These are phyloP conservation scores for Mastomys natalensis DNA, from an alignment of 2,113 vertebrate species.

Conservation along the genomic window DNA sequence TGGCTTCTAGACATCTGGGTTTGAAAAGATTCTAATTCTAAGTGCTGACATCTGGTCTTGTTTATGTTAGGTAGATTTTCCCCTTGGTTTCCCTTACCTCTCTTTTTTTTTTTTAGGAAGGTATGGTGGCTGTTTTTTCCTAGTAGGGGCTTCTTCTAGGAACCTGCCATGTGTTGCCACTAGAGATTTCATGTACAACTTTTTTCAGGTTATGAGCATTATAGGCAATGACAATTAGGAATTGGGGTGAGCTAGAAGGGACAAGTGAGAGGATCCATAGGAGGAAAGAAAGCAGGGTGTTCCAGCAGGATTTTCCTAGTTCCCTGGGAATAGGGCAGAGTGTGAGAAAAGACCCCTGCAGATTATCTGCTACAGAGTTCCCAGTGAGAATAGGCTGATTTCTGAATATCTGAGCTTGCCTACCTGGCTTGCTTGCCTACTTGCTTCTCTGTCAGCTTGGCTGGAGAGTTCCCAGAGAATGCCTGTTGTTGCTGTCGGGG, in stretches of 20 bases:
- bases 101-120: background rate
- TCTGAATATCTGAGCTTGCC: too few species aligned
- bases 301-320: too few species aligned
- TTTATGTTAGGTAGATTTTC: background rate
- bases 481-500: too few species aligned
- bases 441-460: too few species aligned
- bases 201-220: background rate
- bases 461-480: too few species aligned
- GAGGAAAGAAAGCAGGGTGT: too few species aligned
- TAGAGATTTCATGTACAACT: background rate
- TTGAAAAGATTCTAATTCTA: background rate
- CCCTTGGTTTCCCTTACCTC: background rate
- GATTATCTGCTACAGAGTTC: too few species aligned
- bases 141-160: background rate
- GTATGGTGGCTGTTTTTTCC: background rate
- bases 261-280: too few species aligned
- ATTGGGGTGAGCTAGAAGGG: background rate
- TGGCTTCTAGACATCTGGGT: background rate
- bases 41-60: background rate
- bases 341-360: too few species aligned
- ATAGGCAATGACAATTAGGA: background rate
- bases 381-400: too few species aligned
- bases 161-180: background rate
- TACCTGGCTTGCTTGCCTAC: too few species aligned
- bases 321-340: too few species aligned